These are phyloP conservation scores for Diplazon laetatorius DNA, from an alignment of 2,888 invertebrate genomes.

Conservation along the genomic window DNA sequence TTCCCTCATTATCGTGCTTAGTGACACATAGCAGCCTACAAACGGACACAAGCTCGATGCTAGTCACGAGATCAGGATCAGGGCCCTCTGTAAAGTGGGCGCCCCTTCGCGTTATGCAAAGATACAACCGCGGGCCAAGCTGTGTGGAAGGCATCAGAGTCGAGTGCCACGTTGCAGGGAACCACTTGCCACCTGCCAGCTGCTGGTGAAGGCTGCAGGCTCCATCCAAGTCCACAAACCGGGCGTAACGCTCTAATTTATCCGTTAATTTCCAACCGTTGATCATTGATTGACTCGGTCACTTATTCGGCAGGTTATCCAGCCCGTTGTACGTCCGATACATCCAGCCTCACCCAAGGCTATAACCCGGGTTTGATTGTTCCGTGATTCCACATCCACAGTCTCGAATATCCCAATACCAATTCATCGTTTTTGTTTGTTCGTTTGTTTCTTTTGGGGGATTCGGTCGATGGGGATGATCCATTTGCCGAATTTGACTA, in stretches of 20 bases:
- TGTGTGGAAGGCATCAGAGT: constrained; percentile 44
- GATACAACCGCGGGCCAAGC: constrained; percentile 37
- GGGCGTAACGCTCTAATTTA: constrained; percentile 76
- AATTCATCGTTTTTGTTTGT: constrained; percentile 10
- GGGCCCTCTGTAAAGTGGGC: constrained; percentile 61
- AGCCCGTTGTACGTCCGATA: not conserved
- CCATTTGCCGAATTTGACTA: not conserved
- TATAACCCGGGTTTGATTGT: constrained; percentile 15
- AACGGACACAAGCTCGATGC: no score
- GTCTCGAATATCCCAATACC: constrained; percentile 8
- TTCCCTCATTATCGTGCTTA: constrained; percentile 49
- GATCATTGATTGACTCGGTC: constrained; percentile 70
- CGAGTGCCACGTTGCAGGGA: constrained; percentile 54
- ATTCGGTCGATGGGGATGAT: not conserved
- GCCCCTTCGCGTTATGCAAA: constrained; percentile 47
- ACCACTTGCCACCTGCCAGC: constrained; percentile 69
- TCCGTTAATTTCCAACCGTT: constrained; percentile 77
- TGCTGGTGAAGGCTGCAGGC: no score
- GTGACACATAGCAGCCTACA: constrained; percentile 12
- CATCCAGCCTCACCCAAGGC: constrained; percentile 15
- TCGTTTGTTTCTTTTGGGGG: not conserved
- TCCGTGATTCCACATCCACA: constrained; percentile 18
- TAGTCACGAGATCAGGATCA: constrained; percentile 58
- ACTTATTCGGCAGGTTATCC: constrained; percentile 24
- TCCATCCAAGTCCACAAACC: constrained; percentile 78